Evolutionary conservation across 2,113 vertebrate genomes (phyloP).

Genomic region (Meleagris gallopavo): DNA sequence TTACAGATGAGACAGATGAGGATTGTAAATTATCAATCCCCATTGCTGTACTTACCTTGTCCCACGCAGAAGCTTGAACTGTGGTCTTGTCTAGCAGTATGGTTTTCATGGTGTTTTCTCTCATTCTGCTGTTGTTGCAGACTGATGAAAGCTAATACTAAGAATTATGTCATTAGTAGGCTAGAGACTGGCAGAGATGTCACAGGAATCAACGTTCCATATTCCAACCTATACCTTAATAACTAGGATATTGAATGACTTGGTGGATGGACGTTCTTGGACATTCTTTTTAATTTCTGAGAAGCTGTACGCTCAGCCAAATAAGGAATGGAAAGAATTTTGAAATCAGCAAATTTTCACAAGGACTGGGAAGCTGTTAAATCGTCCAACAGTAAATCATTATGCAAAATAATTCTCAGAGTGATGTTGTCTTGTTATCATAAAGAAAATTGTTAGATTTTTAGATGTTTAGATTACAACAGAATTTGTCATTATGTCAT

Average conservation of each 20-base stretch:
- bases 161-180: background rate
- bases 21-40: background rate
- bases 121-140: background rate
- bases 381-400: background rate
- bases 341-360: background rate
- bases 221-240: background rate
- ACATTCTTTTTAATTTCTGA: background rate
- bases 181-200: background rate
- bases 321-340: background rate
- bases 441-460: background rate
- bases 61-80: background rate
- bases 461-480: background rate
- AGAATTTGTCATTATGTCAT: background rate
- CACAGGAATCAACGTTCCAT: background rate
- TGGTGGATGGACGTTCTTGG: background rate
- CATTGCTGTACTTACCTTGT: background rate
- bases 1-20: background rate
- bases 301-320: background rate
- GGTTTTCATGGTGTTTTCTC: background rate
- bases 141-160: background rate
- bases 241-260: background rate
- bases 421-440: background rate
- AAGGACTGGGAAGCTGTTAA: background rate
- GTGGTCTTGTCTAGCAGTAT: background rate
- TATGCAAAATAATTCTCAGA: background rate